Evolutionary conservation across 2,888 invertebrate genomes (phyloP).

Genomic region (Hirudinaria manillensis): DNA sequence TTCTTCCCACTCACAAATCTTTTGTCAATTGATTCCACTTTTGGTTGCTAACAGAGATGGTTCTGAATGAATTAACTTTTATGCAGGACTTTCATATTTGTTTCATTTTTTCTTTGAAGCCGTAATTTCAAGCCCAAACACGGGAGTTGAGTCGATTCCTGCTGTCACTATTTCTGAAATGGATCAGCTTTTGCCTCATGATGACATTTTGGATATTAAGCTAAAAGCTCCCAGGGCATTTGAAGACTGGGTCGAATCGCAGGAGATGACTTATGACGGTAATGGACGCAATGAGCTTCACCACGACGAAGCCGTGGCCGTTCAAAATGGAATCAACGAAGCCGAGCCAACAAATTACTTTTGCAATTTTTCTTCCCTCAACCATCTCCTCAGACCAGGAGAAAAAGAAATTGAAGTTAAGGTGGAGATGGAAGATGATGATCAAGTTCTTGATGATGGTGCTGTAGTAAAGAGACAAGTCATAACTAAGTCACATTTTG

Average conservation of each 20-base stretch:
- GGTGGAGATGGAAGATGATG: constrained; percentile 36
- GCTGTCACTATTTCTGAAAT: too few species aligned
- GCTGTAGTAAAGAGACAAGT: constrained; percentile 30
- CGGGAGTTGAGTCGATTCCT: too few species aligned
- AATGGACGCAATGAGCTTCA: constrained; percentile 2
- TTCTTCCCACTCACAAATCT: too few species aligned
- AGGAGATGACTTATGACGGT: constrained; percentile 29
- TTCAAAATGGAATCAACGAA: constrained; percentile 2
- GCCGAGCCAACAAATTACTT: not conserved
- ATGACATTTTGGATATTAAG: not conserved
- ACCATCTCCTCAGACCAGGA: constrained; percentile 4
- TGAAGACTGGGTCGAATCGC: constrained; percentile 35
- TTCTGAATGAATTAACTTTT: too few species aligned
- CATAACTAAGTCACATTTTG: constrained; percentile 36
- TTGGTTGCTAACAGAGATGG: too few species aligned
- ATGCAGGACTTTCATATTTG: too few species aligned
- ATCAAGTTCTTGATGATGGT: constrained; percentile 36
- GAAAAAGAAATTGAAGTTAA: constrained; percentile 31
- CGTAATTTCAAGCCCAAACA: too few species aligned
- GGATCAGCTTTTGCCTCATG: too few species aligned
- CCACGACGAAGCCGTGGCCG: not conserved
- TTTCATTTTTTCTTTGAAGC: too few species aligned
- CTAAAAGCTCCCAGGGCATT: constrained; percentile 23
- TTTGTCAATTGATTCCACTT: too few species aligned
- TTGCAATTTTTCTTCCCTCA: constrained; percentile 5